Percentiles rank a stretch among this genome's conserved stretches.
Evolutionary conservation across 1,140 invertebrate species (phyloP).

Genomic region (Vanessa tameamea): DNA sequence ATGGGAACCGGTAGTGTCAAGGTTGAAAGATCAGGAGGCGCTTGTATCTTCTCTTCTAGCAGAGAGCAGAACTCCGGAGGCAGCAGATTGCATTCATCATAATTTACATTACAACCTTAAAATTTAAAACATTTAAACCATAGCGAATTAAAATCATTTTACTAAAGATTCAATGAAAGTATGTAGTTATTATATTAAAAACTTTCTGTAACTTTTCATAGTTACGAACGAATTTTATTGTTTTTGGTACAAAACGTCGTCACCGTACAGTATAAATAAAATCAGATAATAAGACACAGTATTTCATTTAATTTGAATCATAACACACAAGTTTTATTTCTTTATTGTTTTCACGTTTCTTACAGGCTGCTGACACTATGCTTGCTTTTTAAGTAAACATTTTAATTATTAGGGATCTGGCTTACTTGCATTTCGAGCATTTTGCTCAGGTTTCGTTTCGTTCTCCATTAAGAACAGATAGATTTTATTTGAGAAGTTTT

Average conservation of each 20-base stretch:
- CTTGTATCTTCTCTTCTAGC: slow-evolving; percentile 50
- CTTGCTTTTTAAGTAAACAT: too few relatives aligned
- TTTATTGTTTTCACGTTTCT: neutral
- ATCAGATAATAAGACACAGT: too few relatives aligned
- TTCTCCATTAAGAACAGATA: too few relatives aligned
- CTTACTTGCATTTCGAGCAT: too few relatives aligned
- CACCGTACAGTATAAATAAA: too few relatives aligned
- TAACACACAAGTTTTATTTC: neutral
- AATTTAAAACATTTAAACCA: slow-evolving; percentile 41
- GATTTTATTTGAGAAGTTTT: too few relatives aligned
- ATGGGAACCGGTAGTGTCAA: slow-evolving; percentile 59
- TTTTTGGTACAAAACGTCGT: neutral
- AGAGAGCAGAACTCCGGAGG: slow-evolving; percentile 42
- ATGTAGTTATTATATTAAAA: neutral
- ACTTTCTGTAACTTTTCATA: neutral
- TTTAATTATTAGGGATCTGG: too few relatives aligned
- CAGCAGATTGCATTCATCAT: slow-evolving; percentile 54
- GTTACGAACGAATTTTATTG: slow-evolving; percentile 11
- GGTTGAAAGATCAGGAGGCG: slow-evolving; percentile 53
- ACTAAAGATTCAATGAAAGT: neutral
- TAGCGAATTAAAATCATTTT: neutral
- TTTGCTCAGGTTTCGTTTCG: too few relatives aligned
- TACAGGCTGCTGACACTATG: too few relatives aligned
- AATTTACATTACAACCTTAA: slow-evolving; percentile 68
- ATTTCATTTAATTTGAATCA: too few relatives aligned